Percentiles rank a stretch among this genome's conserved stretches.
phyloP scores from a whole-genome alignment of 2,797 vertebrate species.

The Phataginus tetradactyla region DNA sequence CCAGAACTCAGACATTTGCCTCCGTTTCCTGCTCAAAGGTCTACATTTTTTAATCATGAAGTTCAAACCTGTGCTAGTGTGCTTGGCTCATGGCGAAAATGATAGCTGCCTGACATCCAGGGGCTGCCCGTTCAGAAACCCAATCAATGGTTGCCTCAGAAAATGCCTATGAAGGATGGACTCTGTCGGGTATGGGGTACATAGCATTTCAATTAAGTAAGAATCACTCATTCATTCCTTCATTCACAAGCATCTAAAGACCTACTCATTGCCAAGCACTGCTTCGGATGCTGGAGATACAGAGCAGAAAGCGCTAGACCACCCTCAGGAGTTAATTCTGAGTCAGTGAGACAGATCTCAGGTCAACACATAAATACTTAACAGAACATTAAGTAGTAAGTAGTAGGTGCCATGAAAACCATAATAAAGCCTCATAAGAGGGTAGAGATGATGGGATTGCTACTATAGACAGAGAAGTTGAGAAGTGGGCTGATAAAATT shows the following conservation, averaged over 20 bases:
- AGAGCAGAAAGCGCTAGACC: neutral
- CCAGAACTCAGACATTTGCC: neutral
- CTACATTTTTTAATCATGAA: conserved; percentile 17
- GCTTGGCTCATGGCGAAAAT: neutral
- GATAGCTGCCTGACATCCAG: neutral
- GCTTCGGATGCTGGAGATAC: neutral
- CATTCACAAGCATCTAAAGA: neutral
- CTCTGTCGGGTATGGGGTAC: neutral
- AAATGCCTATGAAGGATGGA: neutral
- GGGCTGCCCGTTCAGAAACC: neutral
- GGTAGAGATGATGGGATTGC: neutral
- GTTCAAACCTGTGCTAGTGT: neutral
- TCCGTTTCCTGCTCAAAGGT: conserved; percentile 14
- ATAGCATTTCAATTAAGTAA: neutral
- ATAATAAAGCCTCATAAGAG: neutral
- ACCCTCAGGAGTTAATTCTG: neutral
- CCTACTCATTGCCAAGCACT: neutral
- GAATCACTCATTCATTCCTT: neutral
- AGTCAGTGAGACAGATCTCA: neutral
- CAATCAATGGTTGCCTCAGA: neutral
- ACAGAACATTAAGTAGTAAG: neutral
- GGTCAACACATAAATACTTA: neutral
- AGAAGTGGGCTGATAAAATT: neutral
- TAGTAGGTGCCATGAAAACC: neutral
- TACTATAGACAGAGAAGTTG: neutral